phyloP scores from a whole-genome alignment of 2,888 invertebrate species.

The Allygus modestus region DNA sequence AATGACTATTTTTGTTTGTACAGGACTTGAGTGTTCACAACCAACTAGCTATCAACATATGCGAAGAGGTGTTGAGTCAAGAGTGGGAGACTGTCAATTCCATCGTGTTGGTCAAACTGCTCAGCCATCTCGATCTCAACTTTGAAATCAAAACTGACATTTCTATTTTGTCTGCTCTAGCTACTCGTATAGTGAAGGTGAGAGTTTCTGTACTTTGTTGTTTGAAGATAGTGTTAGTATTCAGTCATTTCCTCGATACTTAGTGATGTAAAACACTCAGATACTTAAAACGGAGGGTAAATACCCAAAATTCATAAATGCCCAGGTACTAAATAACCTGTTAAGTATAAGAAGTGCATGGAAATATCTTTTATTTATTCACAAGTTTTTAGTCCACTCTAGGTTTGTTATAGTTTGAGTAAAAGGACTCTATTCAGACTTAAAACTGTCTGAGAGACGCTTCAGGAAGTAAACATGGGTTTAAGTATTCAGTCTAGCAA shows the following conservation, averaged over 20 bases:
- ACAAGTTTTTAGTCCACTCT: too few species aligned
- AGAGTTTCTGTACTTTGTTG: neutral
- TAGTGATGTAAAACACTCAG: too few species aligned
- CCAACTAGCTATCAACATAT: conserved; percentile 34
- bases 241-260: neutral
- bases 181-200: conserved; percentile 16
- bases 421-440: too few species aligned
- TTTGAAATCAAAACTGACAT: conserved; percentile 22
- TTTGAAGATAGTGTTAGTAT: neutral
- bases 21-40: conserved; percentile 40
- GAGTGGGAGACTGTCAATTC: conserved; percentile 1
- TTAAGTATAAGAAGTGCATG: too few species aligned
- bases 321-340: too few species aligned
- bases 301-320: neutral
- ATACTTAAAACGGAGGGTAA: neutral
- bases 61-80: conserved; percentile 25
- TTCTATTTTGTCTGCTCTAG: conserved; percentile 34
- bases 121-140: conserved; percentile 11
- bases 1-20: neutral
- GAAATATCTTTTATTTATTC: too few species aligned
- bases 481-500: too few species aligned
- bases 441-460: too few species aligned
- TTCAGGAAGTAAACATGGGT: too few species aligned
- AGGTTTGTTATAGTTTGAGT: too few species aligned
- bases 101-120: conserved; percentile 32